Conservation (phyloP, 2,113 vertebrate species). For the Festucalex cinctus region DNA sequence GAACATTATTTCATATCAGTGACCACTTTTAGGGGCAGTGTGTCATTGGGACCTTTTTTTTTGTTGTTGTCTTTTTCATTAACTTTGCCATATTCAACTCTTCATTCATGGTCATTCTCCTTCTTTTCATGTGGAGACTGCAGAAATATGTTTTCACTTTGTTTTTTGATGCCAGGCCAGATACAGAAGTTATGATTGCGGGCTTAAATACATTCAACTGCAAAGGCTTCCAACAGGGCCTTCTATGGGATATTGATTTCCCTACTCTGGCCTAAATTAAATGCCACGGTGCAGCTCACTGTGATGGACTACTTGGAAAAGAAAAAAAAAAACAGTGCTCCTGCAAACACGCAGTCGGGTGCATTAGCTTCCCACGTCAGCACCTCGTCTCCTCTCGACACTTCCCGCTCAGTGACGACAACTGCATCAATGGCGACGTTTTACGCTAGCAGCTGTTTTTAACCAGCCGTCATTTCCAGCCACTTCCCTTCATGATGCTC, state of each 20-base stretch:
- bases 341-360: constrained; percentile 14
- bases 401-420: constrained; percentile 14
- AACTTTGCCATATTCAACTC: neutral
- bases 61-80: neutral
- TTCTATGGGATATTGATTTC: constrained; percentile 37
- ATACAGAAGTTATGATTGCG: neutral
- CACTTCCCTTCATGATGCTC: neutral
- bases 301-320: neutral
- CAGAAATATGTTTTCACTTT: neutral
- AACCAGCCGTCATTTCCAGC: neutral
- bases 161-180: neutral
- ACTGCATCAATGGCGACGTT: neutral
- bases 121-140: neutral
- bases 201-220: constrained; percentile 3
- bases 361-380: neutral
- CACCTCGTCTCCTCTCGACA: neutral
- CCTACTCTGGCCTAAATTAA: constrained; percentile 20
- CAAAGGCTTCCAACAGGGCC: constrained; percentile 1
- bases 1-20: neutral
- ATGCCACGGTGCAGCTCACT: constrained; percentile 25
- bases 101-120: neutral
- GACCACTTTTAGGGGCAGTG: neutral
- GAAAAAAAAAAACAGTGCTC: constrained; percentile 9
- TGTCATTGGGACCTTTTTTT: neutral
- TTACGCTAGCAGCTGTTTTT: neutral